Conservation (phyloP, 2,797 vertebrate genomes). For the Lepidocolaptes lacrymiger region DNA sequence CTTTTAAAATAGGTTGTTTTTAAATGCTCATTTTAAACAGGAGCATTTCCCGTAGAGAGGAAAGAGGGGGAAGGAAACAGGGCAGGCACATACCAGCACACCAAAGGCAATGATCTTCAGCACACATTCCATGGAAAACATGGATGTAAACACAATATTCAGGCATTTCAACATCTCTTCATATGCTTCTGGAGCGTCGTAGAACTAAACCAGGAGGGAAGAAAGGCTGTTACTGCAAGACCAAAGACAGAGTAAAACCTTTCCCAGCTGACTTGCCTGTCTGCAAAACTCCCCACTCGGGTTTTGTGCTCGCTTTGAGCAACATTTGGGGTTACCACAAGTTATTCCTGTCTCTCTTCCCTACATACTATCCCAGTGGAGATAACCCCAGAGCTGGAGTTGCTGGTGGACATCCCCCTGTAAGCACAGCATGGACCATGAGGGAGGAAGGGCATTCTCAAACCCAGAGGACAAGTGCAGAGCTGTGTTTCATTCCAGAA, state of each 20-base stretch:
- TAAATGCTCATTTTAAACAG: background rate
- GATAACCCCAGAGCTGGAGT: background rate
- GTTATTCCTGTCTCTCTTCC: background rate
- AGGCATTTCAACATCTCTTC: constrained; percentile 94
- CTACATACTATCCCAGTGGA: background rate
- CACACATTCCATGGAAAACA: constrained; percentile 95
- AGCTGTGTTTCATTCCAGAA: background rate
- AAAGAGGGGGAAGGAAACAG: background rate
- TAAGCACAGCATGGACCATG: background rate
- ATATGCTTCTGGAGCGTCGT: constrained; percentile 87
- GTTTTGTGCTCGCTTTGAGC: background rate
- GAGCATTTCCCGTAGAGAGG: background rate
- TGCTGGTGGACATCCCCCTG: background rate
- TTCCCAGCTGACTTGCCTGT: background rate
- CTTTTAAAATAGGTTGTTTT: background rate
- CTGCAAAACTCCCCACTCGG: background rate
- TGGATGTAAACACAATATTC: constrained; percentile 94
- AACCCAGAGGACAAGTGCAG: background rate
- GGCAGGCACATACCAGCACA: constrained; percentile 85
- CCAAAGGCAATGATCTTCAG: constrained; percentile 97
- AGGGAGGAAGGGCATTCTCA: background rate
- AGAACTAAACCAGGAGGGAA: constrained; percentile 81
- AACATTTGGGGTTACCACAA: background rate
- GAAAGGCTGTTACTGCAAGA: background rate
- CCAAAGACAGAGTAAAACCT: background rate